Base-by-base conservation (phyloP, 2,113 vertebrate species). In the Arenaria interpres region DNA sequence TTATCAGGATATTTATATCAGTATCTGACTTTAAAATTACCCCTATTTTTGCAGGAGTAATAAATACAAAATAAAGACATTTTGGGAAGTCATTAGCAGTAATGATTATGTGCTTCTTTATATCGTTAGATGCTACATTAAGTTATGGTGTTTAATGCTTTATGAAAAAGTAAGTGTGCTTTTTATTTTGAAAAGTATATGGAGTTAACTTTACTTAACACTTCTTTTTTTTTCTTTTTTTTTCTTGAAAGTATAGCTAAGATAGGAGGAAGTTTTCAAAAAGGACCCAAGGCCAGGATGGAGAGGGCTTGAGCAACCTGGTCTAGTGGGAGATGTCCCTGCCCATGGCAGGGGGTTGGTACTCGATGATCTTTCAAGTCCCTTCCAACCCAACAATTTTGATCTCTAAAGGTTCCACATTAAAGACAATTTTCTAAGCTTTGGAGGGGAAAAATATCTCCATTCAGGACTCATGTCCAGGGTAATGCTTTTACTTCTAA, bases 21-120 rank as follows among this genome's bases (percentile, higher is more conserved):
- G 24, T 81, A 33, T 67, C 64, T 81, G 59, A 74, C 89, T 91
- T 96, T 83, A 95, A 95, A 95, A 88, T 85, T 88, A 41, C 21
- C 19, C 21, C 64, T 86, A 10, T 43, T 96, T 96, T 96, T 89
- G 80, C 33, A 76, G 53, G 30, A 25, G 3, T 10, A 68, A 53
- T 82, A 67, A 45, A 62, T 24, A 56, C 10, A 71, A 93, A 80
- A 86, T 37, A 83, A 78, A 57, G 64, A 54, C 2, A 48, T 93
- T 66, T 88, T 48, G 10, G 22, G 2, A 13, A 75, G 50, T 95
- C 81, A 86, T 91, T 75, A 95, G n/a, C 46, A 92, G 11, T 35
- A 75, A 43, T 69, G 48, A 85, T 35, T 90, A 67, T 75, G 39
- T 63, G 21, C 33, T 87, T 80, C 33, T 92, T 74, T 63, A 35